Percentiles rank a stretch among this genome's conserved stretches.
phyloP scores from a whole-genome alignment of 2,797 vertebrate genomes.

The Oryzias sinensis region DNA sequence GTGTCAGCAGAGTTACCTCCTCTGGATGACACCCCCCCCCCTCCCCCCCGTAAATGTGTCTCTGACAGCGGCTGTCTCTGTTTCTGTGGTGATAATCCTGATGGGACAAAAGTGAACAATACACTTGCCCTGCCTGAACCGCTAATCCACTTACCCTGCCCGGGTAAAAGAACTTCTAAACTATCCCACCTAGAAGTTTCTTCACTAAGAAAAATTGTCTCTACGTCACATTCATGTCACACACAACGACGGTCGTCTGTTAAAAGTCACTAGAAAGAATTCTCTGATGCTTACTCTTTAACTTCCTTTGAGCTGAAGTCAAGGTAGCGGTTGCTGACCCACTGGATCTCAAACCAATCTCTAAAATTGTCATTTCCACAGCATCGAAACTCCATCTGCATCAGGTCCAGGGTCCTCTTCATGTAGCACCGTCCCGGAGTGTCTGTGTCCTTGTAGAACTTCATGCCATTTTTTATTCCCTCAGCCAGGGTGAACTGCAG shows the following conservation, averaged over 20 bases:
- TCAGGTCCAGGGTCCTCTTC: conserved; percentile 96
- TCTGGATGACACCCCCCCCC: not conserved
- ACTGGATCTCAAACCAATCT: conserved; percentile 99
- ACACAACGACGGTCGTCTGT: conserved; percentile 4
- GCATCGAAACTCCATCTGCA: conserved; percentile 98
- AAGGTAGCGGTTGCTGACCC: conserved; percentile 98
- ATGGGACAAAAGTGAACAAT: conserved; percentile 44
- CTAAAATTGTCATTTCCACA: conserved; percentile 94
- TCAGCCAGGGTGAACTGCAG: conserved; percentile 89
- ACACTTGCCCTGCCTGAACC: conserved; percentile 40
- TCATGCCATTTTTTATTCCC: conserved; percentile 91
- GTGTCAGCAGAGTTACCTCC: conserved; percentile 50
- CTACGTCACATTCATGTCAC: not conserved
- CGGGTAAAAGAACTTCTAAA: conserved; percentile 8
- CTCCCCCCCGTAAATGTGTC: not conserved
- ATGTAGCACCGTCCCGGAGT: conserved; percentile 97
- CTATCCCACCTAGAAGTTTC: not conserved
- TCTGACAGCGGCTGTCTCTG: conserved; percentile 7
- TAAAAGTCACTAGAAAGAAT: not conserved
- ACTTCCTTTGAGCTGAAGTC: conserved; percentile 96
- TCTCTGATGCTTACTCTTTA: conserved; percentile 86
- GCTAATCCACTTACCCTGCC: conserved; percentile 56
- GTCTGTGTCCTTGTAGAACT: conserved; percentile 95
- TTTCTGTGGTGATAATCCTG: conserved; percentile 44
- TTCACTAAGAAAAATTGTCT: conserved; percentile 5